Percentiles rank a stretch among this genome's conserved stretches.
Evolutionary conservation across 2,113 vertebrate genomes (phyloP).

Genomic region (Callionymus lyra): DNA sequence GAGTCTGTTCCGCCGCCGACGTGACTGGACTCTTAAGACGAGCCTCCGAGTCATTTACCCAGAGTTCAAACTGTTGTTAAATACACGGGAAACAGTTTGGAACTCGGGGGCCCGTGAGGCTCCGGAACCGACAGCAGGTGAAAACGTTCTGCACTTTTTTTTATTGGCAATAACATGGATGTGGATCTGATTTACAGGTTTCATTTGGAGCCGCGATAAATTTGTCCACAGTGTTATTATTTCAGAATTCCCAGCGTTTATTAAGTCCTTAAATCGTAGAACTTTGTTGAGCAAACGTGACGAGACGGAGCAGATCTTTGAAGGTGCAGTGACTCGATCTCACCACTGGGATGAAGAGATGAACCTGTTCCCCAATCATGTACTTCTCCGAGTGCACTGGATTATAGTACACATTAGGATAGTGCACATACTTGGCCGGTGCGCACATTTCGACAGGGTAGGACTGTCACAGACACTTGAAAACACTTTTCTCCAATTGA

Average conservation of each 20-base stretch:
- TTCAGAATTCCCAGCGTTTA: neutral
- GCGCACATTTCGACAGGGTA: no score
- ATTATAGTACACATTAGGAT: no score
- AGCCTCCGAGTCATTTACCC: no score
- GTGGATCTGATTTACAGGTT: neutral
- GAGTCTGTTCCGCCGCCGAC: neutral
- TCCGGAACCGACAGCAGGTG: no score
- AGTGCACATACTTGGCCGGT: no score
- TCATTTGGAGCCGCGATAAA: neutral
- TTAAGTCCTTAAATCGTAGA: neutral
- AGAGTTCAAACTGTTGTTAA: neutral
- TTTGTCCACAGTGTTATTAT: neutral
- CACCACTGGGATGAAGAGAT: no score
- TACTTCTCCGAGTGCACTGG: no score
- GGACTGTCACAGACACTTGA: no score
- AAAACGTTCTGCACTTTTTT: neutral
- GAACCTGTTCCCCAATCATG: no score
- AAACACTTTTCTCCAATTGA: no score
- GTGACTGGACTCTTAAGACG: neutral
- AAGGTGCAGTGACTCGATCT: no score
- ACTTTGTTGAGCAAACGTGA: neutral
- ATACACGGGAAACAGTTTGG: neutral
- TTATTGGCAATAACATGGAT: neutral
- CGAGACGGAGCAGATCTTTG: no score
- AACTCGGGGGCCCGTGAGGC: neutral